Base-by-base conservation (phyloP, 2,888 invertebrate genomes). In the Tuberolachnus salignus region DNA sequence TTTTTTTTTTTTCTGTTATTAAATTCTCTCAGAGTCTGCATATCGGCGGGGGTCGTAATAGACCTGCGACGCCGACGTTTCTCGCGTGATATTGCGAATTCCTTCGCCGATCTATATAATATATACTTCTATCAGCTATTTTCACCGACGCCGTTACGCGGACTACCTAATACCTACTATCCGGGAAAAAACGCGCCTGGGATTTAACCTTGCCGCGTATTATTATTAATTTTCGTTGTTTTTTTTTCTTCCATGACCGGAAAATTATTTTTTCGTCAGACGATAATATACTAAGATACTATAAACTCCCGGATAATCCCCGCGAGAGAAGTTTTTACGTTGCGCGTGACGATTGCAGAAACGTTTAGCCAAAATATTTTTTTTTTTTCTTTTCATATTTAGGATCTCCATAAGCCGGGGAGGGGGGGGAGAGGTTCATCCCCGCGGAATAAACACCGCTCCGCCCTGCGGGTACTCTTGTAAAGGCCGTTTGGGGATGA, bases 71-170 rank as follows among this genome's bases (percentile, higher is more conserved):
- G 61, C 11, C 46, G 42, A 2, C 57, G 34, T 34, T 3, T 34
- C 34, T 34, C 34, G 34, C 34, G 34, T 6, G 46, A 75, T 75
- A 75, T 75, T 75, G 34, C 75, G 55, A 66, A 75, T 75, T 75
- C 75, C 67, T 55, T 34, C 26, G 67, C 26, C 53, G 42, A 42
- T 19, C 3, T n/a, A 26, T 19, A 26, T n/a, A n/a, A n/a, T n/a
- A n/a, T n/a, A 64, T 64, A 21, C n/a, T 23, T 1, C 34, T 34
- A n/a, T 42, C 21, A 14, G 1, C 16, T 53, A 23, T 51, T 67
- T 49, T 34, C 14, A 9, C 16, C 13, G 13, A 14, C 34, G 9
- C 11, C 53, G n/a, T n/a, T n/a, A n/a, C n/a, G n/a, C n/a, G 1
- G 51, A 53, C 1, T 16, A 34, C 44, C n/a, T 19, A n/a, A n/a